Evolutionary conservation across 2,113 vertebrate genomes (phyloP).

Genomic region (Psophia crepitans): DNA sequence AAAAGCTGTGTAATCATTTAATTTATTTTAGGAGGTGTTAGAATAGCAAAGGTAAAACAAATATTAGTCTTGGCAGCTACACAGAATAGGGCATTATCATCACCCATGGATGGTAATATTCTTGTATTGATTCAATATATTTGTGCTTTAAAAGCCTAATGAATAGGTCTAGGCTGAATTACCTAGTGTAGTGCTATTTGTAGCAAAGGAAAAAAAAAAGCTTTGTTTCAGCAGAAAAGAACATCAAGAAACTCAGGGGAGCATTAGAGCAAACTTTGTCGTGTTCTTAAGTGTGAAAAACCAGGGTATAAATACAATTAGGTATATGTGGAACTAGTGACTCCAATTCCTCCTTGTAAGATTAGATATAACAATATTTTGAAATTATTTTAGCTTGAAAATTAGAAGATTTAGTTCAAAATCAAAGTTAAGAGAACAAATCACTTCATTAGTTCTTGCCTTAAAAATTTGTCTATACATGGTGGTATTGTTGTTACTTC

Average conservation of each 20-base stretch:
- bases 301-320: not conserved
- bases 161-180: not conserved
- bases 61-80: not conserved
- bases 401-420: not conserved
- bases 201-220: not conserved
- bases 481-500: constrained; percentile 45
- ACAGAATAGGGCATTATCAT: not conserved
- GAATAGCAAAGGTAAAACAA: constrained; percentile 25
- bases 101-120: not conserved
- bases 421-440: not conserved
- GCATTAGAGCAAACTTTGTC: not conserved
- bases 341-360: not conserved
- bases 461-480: constrained; percentile 40
- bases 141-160: not conserved
- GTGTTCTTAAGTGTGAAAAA: not conserved
- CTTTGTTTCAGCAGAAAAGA: not conserved
- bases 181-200: not conserved
- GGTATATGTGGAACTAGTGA: not conserved
- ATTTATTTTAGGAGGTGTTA: constrained; percentile 36
- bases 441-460: not conserved
- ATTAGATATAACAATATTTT: not conserved
- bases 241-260: not conserved
- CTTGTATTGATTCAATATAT: not conserved
- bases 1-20: not conserved
- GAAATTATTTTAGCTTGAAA: not conserved